Conservation (phyloP, 2,888 invertebrate genomes). For the Danaus chrysippus region DNA sequence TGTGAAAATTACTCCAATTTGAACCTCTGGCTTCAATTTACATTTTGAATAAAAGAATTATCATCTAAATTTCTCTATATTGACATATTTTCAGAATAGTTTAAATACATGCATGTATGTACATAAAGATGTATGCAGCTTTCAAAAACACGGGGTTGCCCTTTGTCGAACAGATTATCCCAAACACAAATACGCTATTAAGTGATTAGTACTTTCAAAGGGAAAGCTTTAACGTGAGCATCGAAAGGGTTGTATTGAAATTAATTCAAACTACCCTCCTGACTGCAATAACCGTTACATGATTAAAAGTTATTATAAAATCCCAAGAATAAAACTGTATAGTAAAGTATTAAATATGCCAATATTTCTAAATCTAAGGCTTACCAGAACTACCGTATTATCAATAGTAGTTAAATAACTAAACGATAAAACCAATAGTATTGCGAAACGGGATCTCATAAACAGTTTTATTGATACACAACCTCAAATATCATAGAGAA, state of each 20-base stretch:
- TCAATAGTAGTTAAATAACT: no score
- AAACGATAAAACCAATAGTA: no score
- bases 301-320: not conserved
- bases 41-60: no score
- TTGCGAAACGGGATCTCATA: no score
- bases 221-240: constrained; percentile 35
- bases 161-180: constrained; percentile 48
- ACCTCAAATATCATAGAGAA: no score
- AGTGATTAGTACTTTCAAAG: constrained; percentile 60
- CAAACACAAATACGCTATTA: constrained; percentile 56
- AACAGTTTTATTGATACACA: no score
- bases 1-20: no score
- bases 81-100: not conserved
- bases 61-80: no score
- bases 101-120: not conserved
- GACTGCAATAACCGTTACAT: not conserved
- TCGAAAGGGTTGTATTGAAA: constrained; percentile 42
- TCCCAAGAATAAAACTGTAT: not conserved
- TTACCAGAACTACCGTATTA: no score
- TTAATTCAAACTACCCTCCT: constrained; percentile 38
- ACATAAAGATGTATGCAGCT: constrained; percentile 3
- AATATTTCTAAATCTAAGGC: not conserved
- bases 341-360: not conserved
- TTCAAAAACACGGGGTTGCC: constrained; percentile 17
- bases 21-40: no score